phyloP scores from a whole-genome alignment of 1,140 invertebrate genomes.

The Araneus ventricosus region DNA sequence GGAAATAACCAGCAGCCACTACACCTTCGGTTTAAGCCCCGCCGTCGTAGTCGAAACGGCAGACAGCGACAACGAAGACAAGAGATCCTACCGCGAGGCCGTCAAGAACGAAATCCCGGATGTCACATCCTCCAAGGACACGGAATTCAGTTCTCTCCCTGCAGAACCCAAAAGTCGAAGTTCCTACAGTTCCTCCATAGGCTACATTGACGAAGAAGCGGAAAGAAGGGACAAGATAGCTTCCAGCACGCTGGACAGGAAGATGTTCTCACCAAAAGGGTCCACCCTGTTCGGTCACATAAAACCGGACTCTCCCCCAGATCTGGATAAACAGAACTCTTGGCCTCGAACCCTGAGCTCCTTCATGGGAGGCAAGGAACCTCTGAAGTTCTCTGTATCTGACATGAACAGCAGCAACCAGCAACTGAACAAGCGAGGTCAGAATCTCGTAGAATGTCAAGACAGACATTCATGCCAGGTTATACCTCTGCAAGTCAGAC shows the following conservation, averaged over 20 bases:
- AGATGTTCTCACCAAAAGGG: conserved; percentile 52
- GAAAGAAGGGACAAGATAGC: conserved; percentile 47
- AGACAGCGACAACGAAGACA: conserved; percentile 55
- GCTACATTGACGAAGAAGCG: conserved; percentile 63
- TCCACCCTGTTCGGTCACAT: conserved; percentile 56
- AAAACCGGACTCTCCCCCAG: conserved; percentile 65
- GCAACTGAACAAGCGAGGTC: background rate
- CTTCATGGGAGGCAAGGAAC: conserved; percentile 68
- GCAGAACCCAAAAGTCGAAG: conserved; percentile 54
- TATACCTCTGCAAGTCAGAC: conserved; percentile 66
- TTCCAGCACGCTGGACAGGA: conserved; percentile 57
- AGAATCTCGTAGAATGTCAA: conserved; percentile 32
- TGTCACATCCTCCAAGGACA: conserved; percentile 43
- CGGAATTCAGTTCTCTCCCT: conserved; percentile 33
- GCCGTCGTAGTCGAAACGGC: conserved; percentile 53
- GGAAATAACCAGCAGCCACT: conserved; percentile 60
- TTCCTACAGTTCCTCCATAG: conserved; percentile 63
- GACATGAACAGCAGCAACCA: conserved; percentile 26
- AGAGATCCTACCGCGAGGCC: conserved; percentile 33
- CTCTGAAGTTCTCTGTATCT: conserved; percentile 12
- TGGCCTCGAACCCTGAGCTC: conserved; percentile 69
- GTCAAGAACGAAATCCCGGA: conserved; percentile 42
- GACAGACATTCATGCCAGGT: conserved; percentile 58
- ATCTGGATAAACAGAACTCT: conserved; percentile 66
- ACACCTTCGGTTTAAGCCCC: conserved; percentile 54